phyloP scores from a whole-genome alignment of 2,113 vertebrate genomes.

The Delphinapterus leucas region DNA sequence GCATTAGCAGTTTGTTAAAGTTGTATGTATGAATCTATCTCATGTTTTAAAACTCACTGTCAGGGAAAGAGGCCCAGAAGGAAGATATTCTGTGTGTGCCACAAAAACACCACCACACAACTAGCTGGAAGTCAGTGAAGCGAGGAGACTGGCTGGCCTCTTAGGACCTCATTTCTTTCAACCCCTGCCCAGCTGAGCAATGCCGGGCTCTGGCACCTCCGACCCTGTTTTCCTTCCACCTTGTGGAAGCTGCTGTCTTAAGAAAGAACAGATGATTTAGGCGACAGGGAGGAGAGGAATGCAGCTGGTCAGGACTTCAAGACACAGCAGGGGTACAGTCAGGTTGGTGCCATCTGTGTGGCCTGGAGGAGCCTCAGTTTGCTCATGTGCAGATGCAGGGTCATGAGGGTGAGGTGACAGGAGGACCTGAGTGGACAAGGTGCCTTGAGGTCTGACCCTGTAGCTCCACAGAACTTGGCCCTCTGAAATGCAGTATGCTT shows the following conservation, averaged over 20 bases:
- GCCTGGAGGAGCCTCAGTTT: neutral
- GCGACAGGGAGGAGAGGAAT: neutral
- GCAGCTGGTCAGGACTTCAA: neutral
- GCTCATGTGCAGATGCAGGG: neutral
- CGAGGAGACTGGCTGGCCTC: neutral
- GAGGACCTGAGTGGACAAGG: fast-evolving
- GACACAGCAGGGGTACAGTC: no score
- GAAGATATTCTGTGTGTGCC: neutral
- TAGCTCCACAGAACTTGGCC: neutral
- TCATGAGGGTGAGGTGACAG: fast-evolving
- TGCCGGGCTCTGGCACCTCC: neutral
- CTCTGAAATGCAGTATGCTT: no score
- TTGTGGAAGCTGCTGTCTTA: neutral
- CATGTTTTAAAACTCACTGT: neutral
- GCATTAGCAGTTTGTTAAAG: neutral
- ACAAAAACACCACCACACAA: neutral
- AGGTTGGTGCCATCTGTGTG: fast-evolving
- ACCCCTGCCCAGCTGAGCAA: neutral
- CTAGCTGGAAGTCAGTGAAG: neutral
- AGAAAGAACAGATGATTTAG: neutral
- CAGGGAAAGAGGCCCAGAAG: neutral
- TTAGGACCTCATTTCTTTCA: neutral
- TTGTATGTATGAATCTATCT: neutral
- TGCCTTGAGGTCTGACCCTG: neutral
- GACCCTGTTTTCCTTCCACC: neutral